Conservation (phyloP, 2,113 vertebrate species). For the Hirundichthys speculiger region DNA sequence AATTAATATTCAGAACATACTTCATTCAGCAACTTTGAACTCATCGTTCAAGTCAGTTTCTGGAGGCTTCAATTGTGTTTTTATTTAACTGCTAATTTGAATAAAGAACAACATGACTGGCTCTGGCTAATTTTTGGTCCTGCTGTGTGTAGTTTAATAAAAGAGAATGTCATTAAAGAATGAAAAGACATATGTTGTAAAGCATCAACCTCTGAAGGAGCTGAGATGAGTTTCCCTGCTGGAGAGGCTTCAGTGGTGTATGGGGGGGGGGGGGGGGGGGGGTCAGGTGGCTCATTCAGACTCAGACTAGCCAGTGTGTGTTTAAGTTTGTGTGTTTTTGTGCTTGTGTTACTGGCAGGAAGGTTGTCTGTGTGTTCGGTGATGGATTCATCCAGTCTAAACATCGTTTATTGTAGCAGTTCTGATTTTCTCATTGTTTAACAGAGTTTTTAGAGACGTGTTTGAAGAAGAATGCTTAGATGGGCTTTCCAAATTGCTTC, state of each 20-base stretch:
- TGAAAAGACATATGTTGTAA: conserved; percentile 49
- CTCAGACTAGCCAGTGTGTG: conserved; percentile 67
- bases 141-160: conserved; percentile 49
- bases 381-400: too few species aligned
- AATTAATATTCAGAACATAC: conserved; percentile 59
- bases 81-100: conserved; percentile 57
- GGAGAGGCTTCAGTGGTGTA: too few species aligned
- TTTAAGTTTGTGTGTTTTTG: conserved; percentile 52
- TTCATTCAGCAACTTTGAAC: too few species aligned
- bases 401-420: too few species aligned
- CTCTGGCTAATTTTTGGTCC: conserved; percentile 56
- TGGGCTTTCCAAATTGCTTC: too few species aligned
- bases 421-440: too few species aligned
- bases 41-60: conserved; percentile 30
- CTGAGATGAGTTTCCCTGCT: conserved; percentile 44
- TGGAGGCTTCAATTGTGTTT: conserved; percentile 4
- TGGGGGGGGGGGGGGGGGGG: too few species aligned
- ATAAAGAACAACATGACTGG: conserved; percentile 33
- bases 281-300: too few species aligned
- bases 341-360: too few species aligned
- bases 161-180: conserved; percentile 69
- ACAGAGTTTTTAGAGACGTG: too few species aligned
- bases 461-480: too few species aligned
- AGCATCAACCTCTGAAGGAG: conserved; percentile 67
- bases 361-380: too few species aligned